phyloP scores from a whole-genome alignment of 2,888 invertebrate species.

The Eupithecia subumbrata region DNA sequence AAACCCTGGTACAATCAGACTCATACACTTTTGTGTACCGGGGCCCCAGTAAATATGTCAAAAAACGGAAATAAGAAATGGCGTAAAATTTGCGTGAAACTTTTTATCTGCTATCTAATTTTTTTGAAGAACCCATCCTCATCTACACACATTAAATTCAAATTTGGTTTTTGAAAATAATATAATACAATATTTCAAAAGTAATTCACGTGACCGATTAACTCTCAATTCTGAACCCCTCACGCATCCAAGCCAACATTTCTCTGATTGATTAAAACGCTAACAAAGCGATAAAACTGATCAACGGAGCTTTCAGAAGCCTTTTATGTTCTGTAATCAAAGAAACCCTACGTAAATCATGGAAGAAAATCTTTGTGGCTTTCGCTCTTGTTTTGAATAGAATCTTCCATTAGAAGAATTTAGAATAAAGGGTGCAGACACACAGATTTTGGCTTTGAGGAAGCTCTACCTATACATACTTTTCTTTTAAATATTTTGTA shows the following conservation, averaged over 20 bases:
- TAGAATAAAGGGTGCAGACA: neutral
- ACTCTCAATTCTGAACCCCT: constrained; percentile 26
- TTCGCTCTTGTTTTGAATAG: constrained; percentile 29
- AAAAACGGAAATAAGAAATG: too few species aligned
- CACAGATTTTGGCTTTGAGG: neutral
- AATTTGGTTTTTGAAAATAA: neutral
- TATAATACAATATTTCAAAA: neutral
- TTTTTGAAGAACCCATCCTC: too few species aligned
- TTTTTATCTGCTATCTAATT: too few species aligned
- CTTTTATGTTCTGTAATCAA: constrained; percentile 80
- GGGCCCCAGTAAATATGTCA: too few species aligned
- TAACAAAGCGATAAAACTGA: constrained; percentile 82
- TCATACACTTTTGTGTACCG: too few species aligned
- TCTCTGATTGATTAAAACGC: constrained; percentile 82
- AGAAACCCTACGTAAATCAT: constrained; percentile 73
- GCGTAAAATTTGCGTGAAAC: too few species aligned
- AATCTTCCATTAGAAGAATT: constrained; percentile 24
- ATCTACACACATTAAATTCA: neutral
- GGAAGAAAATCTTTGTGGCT: constrained; percentile 67
- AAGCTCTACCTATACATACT: neutral
- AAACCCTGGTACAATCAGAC: too few species aligned
- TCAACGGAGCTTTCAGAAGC: constrained; percentile 79
- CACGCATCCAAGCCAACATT: constrained; percentile 50
- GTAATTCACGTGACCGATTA: neutral
- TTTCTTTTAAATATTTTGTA: neutral